Percentiles rank a stretch among this genome's conserved stretches.
phyloP scores from a whole-genome alignment of 92 coral and sea anemone genomes.

The Phenganax stokvisi region DNA sequence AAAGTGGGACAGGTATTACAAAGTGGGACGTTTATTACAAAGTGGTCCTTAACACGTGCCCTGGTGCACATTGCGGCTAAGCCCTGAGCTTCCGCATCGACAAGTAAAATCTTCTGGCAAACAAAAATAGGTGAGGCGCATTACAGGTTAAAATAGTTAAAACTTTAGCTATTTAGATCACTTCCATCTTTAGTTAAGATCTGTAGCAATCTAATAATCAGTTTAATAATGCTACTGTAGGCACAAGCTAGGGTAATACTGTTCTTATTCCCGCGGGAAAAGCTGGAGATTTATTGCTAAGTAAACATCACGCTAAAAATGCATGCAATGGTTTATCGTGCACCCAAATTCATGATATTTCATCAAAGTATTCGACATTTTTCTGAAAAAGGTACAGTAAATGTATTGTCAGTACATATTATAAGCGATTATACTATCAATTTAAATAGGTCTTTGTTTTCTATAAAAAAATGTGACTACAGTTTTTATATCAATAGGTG shows the following conservation, averaged over 20 bases:
- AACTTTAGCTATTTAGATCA: too few relatives aligned
- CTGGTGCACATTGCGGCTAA: too few relatives aligned
- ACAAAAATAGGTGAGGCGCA: too few relatives aligned
- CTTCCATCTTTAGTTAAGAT: too few relatives aligned
- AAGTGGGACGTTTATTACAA: too few relatives aligned
- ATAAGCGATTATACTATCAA: not conserved
- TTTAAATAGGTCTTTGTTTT: not conserved
- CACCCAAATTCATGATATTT: not conserved
- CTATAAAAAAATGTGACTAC: not conserved
- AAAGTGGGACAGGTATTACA: too few relatives aligned
- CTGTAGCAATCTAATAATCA: too few relatives aligned
- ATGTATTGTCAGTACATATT: not conserved
- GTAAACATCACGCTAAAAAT: not conserved
- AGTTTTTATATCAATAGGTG: not conserved
- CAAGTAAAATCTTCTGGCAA: too few relatives aligned
- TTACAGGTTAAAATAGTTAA: too few relatives aligned
- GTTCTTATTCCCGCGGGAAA: not conserved
- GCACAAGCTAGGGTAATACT: not conserved
- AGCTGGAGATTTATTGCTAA: not conserved
- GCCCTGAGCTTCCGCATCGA: too few relatives aligned
- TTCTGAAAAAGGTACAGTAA: constrained; percentile 5
- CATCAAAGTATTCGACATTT: not conserved
- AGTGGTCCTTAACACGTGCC: too few relatives aligned
- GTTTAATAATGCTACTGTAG: not conserved
- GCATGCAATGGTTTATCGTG: constrained; percentile 6